Conservation (phyloP, 2,888 invertebrate genomes). For the Sesia bembeciformis region DNA sequence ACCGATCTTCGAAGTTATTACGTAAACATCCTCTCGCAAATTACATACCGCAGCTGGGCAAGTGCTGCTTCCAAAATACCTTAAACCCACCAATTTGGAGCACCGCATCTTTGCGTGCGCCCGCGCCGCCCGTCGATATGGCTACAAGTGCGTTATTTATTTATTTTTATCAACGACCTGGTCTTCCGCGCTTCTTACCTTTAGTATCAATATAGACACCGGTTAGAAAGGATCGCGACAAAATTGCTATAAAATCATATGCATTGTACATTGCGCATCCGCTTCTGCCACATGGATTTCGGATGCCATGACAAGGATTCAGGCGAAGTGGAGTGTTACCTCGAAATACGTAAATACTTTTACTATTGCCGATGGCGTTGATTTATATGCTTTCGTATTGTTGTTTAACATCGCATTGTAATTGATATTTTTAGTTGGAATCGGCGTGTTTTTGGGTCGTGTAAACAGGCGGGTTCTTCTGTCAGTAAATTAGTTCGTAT, state of each 20-base stretch:
- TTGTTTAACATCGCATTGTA: slow-evolving; percentile 59
- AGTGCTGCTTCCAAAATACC: slow-evolving; percentile 35
- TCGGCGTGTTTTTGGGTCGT: slow-evolving; percentile 67
- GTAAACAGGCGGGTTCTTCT: slow-evolving; percentile 64
- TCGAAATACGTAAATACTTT: slow-evolving; percentile 79
- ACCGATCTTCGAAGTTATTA: slow-evolving; percentile 30
- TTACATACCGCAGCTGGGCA: slow-evolving; percentile 29
- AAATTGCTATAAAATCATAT: slow-evolving; percentile 31
- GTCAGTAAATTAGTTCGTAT: slow-evolving; percentile 55
- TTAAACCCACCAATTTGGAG: slow-evolving; percentile 51
- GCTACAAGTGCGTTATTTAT: slow-evolving; percentile 66
- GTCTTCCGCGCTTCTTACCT: slow-evolving; percentile 43
- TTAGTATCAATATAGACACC: slow-evolving; percentile 61
- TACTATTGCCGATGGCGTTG: slow-evolving; percentile 45
- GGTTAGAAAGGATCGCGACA: slow-evolving; percentile 53
- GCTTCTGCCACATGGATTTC: slow-evolving; percentile 71
- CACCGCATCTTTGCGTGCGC: slow-evolving; percentile 44
- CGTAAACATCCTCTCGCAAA: slow-evolving; percentile 57
- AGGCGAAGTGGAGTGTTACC: slow-evolving; percentile 80
- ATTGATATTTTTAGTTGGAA: slow-evolving; percentile 72
- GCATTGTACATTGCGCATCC: slow-evolving; percentile 33
- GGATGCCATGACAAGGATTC: slow-evolving; percentile 79
- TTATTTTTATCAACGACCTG: slow-evolving; percentile 54
- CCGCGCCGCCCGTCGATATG: slow-evolving; percentile 52
- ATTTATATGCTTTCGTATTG: slow-evolving; percentile 53